Conservation (phyloP, 2,888 invertebrate species). For the Odontothrips loti region DNA sequence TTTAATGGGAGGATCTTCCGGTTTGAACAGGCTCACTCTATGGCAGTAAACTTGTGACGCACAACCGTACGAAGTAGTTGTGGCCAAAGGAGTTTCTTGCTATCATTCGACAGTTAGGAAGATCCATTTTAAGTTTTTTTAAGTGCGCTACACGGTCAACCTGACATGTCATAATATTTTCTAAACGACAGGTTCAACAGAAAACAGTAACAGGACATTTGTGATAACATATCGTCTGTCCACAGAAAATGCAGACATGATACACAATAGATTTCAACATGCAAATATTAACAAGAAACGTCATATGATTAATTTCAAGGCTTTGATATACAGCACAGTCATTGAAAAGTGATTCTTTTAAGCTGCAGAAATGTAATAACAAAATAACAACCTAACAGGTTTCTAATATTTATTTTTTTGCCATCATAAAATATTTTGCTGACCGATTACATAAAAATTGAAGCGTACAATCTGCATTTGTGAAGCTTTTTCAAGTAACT, state of each 20-base stretch:
- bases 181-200: background rate
- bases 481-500: too few relatives aligned
- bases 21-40: too few relatives aligned
- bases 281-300: background rate
- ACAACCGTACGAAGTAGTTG: too few relatives aligned
- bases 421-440: constrained; percentile 9
- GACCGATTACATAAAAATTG: background rate
- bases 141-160: too few relatives aligned
- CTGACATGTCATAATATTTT: too few relatives aligned
- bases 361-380: background rate
- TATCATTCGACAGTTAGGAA: too few relatives aligned
- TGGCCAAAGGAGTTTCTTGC: too few relatives aligned
- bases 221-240: background rate
- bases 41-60: too few relatives aligned
- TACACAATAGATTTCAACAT: background rate
- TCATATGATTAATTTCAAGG: background rate
- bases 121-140: too few relatives aligned
- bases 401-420: background rate
- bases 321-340: background rate
- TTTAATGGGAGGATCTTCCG: too few relatives aligned
- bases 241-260: background rate
- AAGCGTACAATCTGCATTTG: background rate
- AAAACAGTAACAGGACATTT: background rate
- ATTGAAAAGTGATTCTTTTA: background rate
- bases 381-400: background rate